A percentile compares a stretch with the other conserved stretches of the same genome.
phyloP scores from a whole-genome alignment of 2,113 vertebrate genomes.

The Macheiramphus alcinus region DNA sequence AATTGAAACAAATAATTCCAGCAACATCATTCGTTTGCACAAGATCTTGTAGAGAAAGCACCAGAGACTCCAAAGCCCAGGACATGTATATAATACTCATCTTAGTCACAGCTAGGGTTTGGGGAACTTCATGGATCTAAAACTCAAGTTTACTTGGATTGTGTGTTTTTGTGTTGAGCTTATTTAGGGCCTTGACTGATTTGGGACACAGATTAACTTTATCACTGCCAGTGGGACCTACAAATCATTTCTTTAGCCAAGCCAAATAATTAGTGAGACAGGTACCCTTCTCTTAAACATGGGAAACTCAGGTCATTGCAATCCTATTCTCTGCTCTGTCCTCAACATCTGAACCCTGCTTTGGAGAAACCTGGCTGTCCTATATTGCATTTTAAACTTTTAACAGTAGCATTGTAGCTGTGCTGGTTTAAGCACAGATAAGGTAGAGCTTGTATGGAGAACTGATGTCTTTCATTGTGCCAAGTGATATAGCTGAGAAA shows the following conservation, averaged over 20 bases:
- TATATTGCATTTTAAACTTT: background rate
- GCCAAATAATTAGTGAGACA: background rate
- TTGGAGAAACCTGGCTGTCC: background rate
- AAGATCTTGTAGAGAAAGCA: background rate
- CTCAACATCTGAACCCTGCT: background rate
- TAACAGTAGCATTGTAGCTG: background rate
- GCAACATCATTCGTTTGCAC: background rate
- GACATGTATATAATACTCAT: background rate
- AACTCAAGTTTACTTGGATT: background rate
- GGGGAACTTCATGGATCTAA: background rate
- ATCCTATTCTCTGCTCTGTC: background rate
- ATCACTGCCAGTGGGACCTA: background rate
- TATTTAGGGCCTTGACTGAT: background rate
- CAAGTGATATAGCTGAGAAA: background rate
- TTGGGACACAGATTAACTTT: background rate
- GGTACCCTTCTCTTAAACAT: background rate
- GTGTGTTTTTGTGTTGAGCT: background rate
- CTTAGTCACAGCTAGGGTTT: background rate
- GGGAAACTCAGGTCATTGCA: background rate
- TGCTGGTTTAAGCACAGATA: background rate
- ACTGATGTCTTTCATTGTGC: background rate
- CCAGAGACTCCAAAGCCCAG: background rate
- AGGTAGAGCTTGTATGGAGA: background rate
- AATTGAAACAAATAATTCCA: background rate
- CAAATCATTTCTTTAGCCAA: background rate